phyloP scores from a whole-genome alignment of 2,113 vertebrate genomes.

The Catharus minimus region DNA sequence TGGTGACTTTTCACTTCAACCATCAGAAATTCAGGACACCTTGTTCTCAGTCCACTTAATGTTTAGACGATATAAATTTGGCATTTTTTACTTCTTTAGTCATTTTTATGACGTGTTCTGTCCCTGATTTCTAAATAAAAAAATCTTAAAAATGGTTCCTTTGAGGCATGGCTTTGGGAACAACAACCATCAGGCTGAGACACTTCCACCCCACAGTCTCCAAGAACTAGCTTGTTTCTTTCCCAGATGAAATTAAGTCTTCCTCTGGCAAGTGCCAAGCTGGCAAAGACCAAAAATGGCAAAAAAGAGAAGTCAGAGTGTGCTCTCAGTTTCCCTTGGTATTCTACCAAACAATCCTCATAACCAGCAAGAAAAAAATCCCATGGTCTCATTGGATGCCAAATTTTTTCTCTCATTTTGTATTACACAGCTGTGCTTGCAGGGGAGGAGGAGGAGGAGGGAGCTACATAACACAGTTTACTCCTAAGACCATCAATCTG shows the following conservation, averaged over 20 bases:
- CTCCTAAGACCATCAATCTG: not conserved
- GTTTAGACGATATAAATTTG: not conserved
- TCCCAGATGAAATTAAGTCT: constrained; percentile 31
- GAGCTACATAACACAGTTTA: not conserved
- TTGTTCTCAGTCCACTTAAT: constrained; percentile 23
- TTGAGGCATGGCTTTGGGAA: not conserved
- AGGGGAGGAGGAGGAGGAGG: not conserved
- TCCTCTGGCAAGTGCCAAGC: constrained; percentile 1
- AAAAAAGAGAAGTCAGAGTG: not conserved
- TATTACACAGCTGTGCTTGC: constrained; percentile 32
- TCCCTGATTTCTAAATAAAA: not conserved
- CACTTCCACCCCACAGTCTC: not conserved
- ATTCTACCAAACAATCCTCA: constrained; percentile 5
- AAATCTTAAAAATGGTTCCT: not conserved
- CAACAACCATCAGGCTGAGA: not conserved
- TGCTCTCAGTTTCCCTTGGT: constrained; percentile 1
- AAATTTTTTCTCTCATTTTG: constrained; percentile 15
- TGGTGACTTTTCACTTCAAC: not conserved
- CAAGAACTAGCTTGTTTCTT: constrained; percentile 1
- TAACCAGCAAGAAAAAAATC: constrained; percentile 3
- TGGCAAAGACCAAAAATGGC: constrained; percentile 20
- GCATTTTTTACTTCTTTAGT: constrained; percentile 12
- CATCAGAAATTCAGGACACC: constrained; percentile 12
- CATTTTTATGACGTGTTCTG: constrained; percentile 9
- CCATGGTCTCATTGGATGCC: not conserved